Evolutionary conservation across 1,140 invertebrate species (phyloP).

Genomic region (Phenacoccus solenopsis): DNA sequence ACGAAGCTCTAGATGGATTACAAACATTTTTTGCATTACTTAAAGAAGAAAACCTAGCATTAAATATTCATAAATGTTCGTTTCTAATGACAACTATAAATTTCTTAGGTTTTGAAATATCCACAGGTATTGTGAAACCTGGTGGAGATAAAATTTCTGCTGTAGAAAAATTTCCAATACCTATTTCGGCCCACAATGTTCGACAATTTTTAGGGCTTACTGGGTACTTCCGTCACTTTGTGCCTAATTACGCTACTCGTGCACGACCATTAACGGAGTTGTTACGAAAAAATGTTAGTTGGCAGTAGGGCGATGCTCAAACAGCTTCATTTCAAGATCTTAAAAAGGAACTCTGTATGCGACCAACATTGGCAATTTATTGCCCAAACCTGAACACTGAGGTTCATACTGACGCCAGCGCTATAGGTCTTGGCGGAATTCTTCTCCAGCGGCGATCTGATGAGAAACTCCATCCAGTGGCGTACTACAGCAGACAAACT

Average conservation of each 20-base stretch:
- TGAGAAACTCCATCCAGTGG: not conserved
- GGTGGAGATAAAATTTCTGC: not conserved
- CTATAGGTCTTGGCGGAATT: not conserved
- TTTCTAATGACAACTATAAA: not conserved
- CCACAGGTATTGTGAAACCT: not conserved
- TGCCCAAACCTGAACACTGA: not conserved
- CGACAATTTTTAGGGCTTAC: not conserved
- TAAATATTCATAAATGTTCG: not conserved
- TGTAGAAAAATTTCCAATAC: not conserved
- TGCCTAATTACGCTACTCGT: not conserved
- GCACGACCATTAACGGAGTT: not conserved
- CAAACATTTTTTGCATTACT: not conserved
- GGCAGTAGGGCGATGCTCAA: not conserved
- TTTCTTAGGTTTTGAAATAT: not conserved
- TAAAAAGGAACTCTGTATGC: not conserved
- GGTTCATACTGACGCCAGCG: not conserved
- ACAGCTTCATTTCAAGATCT: not conserved
- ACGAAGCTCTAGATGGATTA: not conserved
- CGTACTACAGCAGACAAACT: slow-evolving; percentile 9
- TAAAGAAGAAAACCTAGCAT: not conserved
- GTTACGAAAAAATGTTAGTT: not conserved
- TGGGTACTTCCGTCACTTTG: not conserved
- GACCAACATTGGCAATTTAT: slow-evolving; percentile 4
- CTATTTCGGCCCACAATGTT: not conserved
- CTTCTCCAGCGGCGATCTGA: not conserved